Conservation (phyloP, 2,888 invertebrate species). For the Scelioninae gen. 2 region DNA sequence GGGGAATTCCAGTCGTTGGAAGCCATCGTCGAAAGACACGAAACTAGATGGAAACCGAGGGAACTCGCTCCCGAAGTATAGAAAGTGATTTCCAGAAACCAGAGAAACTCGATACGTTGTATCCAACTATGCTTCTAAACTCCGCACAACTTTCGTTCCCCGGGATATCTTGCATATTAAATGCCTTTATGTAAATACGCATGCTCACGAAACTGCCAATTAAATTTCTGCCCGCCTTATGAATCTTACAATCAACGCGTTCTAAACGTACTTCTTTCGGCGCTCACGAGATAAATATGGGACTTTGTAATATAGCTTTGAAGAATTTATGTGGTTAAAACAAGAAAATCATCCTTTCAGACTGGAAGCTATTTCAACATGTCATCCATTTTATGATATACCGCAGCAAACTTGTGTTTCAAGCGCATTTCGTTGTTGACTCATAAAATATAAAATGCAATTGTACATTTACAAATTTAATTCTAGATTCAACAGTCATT, state of each 20-base stretch:
- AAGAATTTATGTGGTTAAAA: no score
- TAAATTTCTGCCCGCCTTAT: constrained; percentile 32
- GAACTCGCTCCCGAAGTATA: constrained; percentile 52
- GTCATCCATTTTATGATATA: no score
- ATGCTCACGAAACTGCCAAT: constrained; percentile 48
- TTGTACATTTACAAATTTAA: no score
- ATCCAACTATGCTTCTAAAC: constrained; percentile 36
- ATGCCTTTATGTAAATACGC: constrained; percentile 51
- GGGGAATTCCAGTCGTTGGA: constrained; percentile 38
- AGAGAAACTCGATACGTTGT: constrained; percentile 49
- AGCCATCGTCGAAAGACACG: constrained; percentile 47
- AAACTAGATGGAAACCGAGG: constrained; percentile 51
- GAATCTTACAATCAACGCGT: constrained; percentile 29
- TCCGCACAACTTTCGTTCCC: constrained; percentile 34
- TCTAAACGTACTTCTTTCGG: constrained; percentile 12
- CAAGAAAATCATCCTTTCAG: no score
- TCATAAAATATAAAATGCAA: no score
- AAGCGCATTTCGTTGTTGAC: no score
- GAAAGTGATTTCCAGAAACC: constrained; percentile 56
- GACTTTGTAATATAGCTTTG: background rate
- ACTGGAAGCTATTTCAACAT: no score
- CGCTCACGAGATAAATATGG: background rate
- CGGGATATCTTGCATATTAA: constrained; percentile 49
- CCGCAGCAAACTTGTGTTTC: no score
- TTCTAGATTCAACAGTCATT: no score